Base-by-base conservation (phyloP, 2,797 vertebrate species). In the Delichon dasypus region DNA sequence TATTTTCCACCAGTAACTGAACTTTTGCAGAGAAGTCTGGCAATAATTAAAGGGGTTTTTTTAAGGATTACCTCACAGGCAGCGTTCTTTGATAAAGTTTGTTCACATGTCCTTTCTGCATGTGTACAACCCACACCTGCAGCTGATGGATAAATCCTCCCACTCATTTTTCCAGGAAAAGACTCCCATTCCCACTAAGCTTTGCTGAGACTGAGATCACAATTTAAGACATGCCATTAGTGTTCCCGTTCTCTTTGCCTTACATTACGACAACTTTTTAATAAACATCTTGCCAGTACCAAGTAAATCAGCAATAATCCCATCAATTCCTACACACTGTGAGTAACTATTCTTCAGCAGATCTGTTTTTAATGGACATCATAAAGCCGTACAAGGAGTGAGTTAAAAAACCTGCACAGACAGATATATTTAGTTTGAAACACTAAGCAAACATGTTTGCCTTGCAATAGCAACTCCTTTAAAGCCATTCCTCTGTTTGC, bases 401-500 rank as follows among this genome's bases (percentile, higher is more conserved):
- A 68, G 21, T 50, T 60, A 76, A 65, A 61, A 90, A 54, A 65
- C 4, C 0, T 14, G 25, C 44, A 91, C 9, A 75, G 32, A 61
- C 0, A 58, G 38, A 87, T 83, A 21, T 27, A 57, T 71, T 82
- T 30, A 18, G 53, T 76, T 86, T 73, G 45, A 85, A 89, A 90
- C 38, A 58, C 40, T 65, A 88, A 58, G 40, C 73, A 94, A 93
- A 75, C 42, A 67, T 16, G 47, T 82, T 88, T 91, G 73, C 80
- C 34, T 90, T 80, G 62, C 60, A 87, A 80, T 16, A 93, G 7
- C 38, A 61, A 32, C 55, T 62, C 68, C 54, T 93, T 87, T 54
- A 93, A 90, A 94, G 36, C 42, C 42, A 58, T 73, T 91, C 18
- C 53, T 78, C 76, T 85, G 71, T 87, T 90, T 82, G 70, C 66